Conservation (phyloP, 2,797 vertebrate genomes). For the Thalassophryne amazonica region DNA sequence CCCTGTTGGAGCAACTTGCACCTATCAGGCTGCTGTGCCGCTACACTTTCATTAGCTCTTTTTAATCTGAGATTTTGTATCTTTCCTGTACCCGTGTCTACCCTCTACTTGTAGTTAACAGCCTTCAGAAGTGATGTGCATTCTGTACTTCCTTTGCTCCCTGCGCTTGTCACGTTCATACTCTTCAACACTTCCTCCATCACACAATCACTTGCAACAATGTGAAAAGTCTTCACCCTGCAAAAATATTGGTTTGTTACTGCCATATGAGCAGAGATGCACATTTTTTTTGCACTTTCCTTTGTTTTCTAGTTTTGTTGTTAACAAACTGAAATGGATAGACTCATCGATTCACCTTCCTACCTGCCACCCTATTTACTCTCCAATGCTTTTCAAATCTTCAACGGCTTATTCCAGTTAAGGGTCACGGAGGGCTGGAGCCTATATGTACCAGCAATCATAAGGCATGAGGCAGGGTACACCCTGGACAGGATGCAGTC, state of each 20-base stretch:
- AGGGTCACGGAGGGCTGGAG: too few species aligned
- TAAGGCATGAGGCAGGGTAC: too few species aligned
- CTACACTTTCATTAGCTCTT: background rate
- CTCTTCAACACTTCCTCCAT: conserved; percentile 25
- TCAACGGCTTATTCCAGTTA: too few species aligned
- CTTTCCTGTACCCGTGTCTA: background rate
- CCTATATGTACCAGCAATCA: too few species aligned
- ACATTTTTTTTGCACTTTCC: too few species aligned
- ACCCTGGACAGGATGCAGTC: too few species aligned
- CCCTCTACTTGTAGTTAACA: conserved; percentile 6
- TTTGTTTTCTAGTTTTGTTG: too few species aligned
- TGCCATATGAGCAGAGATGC: background rate
- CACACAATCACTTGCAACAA: conserved; percentile 22
- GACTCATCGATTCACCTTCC: too few species aligned
- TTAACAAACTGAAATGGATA: too few species aligned
- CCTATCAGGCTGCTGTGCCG: background rate
- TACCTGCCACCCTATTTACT: too few species aligned
- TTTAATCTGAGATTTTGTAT: background rate
- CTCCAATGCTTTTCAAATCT: too few species aligned
- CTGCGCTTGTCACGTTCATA: conserved; percentile 7
- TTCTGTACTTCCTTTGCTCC: conserved; percentile 13
- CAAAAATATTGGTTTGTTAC: conserved; percentile 3
- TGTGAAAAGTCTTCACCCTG: conserved; percentile 32
- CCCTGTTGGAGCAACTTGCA: background rate
- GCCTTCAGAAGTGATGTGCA: conserved; percentile 1